These are phyloP conservation scores for Sylvietta virens DNA, from an alignment of 2,113 vertebrate species.

Conservation along the genomic window DNA sequence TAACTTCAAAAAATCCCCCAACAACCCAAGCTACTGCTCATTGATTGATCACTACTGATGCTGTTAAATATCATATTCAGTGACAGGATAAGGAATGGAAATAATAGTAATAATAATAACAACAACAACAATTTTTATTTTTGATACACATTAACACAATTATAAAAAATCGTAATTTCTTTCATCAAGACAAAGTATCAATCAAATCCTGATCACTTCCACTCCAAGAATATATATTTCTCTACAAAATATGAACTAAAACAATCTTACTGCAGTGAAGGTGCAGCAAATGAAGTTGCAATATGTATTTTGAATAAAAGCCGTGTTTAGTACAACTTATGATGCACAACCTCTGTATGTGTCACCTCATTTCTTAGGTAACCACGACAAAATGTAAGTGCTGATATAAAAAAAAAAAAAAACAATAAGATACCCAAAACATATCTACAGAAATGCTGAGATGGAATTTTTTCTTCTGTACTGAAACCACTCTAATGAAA, in stretches of 20 bases:
- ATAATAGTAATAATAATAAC: not conserved
- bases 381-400: not conserved
- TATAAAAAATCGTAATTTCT: not conserved
- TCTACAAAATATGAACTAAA: not conserved
- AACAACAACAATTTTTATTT: not conserved
- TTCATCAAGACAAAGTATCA: not conserved
- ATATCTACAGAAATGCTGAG: not conserved
- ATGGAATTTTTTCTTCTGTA: not conserved
- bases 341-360: not conserved
- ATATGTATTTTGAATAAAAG: not conserved
- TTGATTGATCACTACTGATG: not conserved
- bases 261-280: not conserved
- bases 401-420: not conserved
- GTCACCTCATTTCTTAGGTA: not conserved
- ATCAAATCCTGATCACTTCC: not conserved
- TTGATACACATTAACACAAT: not conserved
- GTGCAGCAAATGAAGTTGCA: not conserved
- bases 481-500: not conserved
- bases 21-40: not conserved
- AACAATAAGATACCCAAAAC: not conserved
- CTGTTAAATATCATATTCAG: not conserved
- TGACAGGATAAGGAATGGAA: not conserved
- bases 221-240: not conserved
- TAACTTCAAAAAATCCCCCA: not conserved
- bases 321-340: not conserved